phyloP scores from a whole-genome alignment of 2,113 vertebrate genomes.

The Syngnathoides biaculeatus region DNA sequence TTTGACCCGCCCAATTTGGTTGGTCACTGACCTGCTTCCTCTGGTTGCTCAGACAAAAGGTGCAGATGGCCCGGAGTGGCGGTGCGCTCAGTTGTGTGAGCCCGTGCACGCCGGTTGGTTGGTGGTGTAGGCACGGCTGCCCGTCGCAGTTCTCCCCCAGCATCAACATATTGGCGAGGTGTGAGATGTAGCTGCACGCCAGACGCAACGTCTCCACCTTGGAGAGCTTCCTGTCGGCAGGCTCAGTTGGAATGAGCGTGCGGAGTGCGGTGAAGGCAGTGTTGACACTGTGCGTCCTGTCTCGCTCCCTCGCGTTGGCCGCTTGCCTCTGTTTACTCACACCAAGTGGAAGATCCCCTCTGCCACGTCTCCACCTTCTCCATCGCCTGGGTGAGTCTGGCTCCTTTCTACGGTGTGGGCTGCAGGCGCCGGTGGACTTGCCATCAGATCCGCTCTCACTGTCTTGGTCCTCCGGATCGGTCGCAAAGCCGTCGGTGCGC shows the following conservation, averaged over 20 bases:
- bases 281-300: conserved; percentile 87
- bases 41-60: conserved; percentile 87
- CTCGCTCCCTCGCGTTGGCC: conserved; percentile 85
- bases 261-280: conserved; percentile 83
- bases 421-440: conserved; percentile 61
- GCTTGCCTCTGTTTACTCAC: conserved; percentile 79
- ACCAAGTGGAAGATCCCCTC: conserved; percentile 40
- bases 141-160: conserved; percentile 71
- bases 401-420: conserved; percentile 29
- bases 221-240: conserved; percentile 82
- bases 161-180: conserved; percentile 83
- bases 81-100: conserved; percentile 43
- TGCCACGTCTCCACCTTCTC: conserved; percentile 17
- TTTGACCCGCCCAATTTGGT: too few species aligned
- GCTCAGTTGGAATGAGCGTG: conserved; percentile 84
- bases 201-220: conserved; percentile 89
- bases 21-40: conserved; percentile 77
- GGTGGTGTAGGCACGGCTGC: conserved; percentile 77
- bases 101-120: conserved; percentile 60
- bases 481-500: conserved; percentile 59
- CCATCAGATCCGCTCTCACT: conserved; percentile 69
- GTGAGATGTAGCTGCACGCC: conserved; percentile 86
- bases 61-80: conserved; percentile 80
- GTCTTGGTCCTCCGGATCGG: conserved; percentile 72
- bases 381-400: neutral